A percentile compares a stretch with the other conserved stretches of the same genome.
Evolutionary conservation across 2,113 vertebrate species (phyloP).

Genomic region (Castor canadensis): DNA sequence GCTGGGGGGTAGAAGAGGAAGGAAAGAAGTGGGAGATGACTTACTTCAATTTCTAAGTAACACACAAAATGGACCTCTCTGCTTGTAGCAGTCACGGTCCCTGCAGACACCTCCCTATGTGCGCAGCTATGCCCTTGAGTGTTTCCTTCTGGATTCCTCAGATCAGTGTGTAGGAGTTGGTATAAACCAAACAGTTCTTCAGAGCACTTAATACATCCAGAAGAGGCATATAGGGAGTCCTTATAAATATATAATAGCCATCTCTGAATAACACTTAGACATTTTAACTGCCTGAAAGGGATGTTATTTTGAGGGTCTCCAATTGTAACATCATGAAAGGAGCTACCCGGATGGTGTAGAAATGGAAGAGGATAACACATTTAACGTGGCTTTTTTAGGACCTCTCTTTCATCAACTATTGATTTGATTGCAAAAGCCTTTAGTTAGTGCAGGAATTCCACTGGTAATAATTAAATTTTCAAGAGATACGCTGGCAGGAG

Average conservation of each 20-base stretch:
- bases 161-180: constrained; percentile 31
- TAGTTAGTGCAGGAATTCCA: constrained; percentile 75
- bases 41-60: background rate
- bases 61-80: background rate
- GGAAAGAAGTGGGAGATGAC: background rate
- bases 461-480: constrained; percentile 78
- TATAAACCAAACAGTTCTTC: constrained; percentile 61
- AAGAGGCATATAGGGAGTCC: constrained; percentile 54
- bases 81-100: accelerated
- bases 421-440: constrained; percentile 74
- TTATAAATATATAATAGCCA: constrained; percentile 75
- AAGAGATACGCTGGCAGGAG: constrained; percentile 75
- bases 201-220: constrained; percentile 72
- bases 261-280: constrained; percentile 66
- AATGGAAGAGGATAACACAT: constrained; percentile 41
- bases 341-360: accelerated
- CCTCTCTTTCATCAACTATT: constrained; percentile 75
- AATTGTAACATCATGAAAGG: constrained; percentile 4
- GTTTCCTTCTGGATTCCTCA: background rate
- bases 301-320: constrained; percentile 60
- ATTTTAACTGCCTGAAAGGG: constrained; percentile 62
- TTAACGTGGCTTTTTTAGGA: constrained; percentile 61
- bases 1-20: background rate
- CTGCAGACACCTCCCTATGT: background rate
- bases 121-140: background rate